phyloP scores from a whole-genome alignment of 2,113 vertebrate species.

The Takifugu bimaculatus region DNA sequence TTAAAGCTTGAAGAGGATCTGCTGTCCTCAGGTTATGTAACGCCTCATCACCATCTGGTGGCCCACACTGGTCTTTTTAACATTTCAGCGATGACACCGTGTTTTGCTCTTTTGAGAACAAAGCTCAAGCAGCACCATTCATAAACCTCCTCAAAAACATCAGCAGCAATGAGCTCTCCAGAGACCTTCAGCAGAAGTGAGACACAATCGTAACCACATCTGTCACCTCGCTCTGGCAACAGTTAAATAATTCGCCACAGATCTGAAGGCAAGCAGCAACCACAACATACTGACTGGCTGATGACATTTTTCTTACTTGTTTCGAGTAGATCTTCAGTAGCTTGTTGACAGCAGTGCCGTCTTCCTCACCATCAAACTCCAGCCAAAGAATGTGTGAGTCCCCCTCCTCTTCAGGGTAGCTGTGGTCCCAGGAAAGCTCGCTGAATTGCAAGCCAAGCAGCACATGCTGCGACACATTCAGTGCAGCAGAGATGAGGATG shows the following conservation, averaged over 20 bases:
- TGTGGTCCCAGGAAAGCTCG: slow-evolving; percentile 89
- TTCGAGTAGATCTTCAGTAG: slow-evolving; percentile 90
- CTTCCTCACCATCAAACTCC: slow-evolving; percentile 88
- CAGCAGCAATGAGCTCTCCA: background rate
- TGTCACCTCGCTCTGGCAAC: background rate
- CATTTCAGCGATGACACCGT: background rate
- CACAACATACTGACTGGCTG: background rate
- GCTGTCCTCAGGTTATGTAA: slow-evolving; percentile 15
- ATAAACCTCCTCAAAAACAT: slow-evolving; percentile 2
- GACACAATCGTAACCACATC: background rate
- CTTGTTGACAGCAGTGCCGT: slow-evolving; percentile 85
- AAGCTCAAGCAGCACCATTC: background rate
- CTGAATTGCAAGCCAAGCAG: slow-evolving; percentile 79
- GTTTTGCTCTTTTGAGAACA: background rate
- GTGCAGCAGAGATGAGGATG: background rate
- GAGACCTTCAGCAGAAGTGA: slow-evolving; percentile 15
- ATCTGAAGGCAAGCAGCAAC: background rate
- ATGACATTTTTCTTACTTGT: slow-evolving; percentile 71
- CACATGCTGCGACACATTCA: slow-evolving; percentile 65
- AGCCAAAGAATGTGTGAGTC: slow-evolving; percentile 85
- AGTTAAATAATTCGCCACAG: background rate
- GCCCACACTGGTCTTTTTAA: background rate
- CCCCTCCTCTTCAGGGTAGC: slow-evolving; percentile 81
- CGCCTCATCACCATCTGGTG: slow-evolving; percentile 19
- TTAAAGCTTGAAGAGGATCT: slow-evolving; percentile 22